Percentiles rank a stretch among this genome's conserved stretches.
phyloP scores from a whole-genome alignment of 2,797 vertebrate species.

The Salarias fasciatus region DNA sequence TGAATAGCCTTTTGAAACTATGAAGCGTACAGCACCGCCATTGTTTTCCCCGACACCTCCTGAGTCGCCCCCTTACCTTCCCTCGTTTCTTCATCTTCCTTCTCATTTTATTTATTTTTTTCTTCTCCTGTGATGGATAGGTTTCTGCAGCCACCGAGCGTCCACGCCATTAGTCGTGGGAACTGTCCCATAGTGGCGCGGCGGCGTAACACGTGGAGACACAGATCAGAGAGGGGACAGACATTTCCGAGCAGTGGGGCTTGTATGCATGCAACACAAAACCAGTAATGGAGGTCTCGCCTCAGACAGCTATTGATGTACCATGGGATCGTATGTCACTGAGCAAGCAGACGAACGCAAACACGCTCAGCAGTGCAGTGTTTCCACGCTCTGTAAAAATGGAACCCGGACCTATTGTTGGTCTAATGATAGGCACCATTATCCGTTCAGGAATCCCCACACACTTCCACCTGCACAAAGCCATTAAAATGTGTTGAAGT shows the following conservation, averaged over 20 bases:
- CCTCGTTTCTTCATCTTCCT: constrained; percentile 16
- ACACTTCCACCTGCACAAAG: too few species aligned
- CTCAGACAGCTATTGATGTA: constrained; percentile 70
- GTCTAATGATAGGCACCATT: not conserved
- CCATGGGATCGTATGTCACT: constrained; percentile 61
- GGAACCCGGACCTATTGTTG: not conserved
- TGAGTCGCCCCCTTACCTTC: constrained; percentile 31
- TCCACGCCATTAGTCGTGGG: constrained; percentile 74
- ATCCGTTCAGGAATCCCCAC: not conserved
- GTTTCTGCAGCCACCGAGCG: constrained; percentile 69
- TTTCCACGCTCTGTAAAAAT: constrained; percentile 11
- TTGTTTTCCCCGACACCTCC: constrained; percentile 64
- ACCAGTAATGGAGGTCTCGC: constrained; percentile 68
- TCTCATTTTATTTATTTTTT: too few species aligned
- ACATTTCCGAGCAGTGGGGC: constrained; percentile 68
- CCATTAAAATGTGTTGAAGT: too few species aligned
- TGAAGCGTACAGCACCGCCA: constrained; percentile 72
- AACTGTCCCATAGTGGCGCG: constrained; percentile 58
- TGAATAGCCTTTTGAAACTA: constrained; percentile 84
- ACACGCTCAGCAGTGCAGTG: constrained; percentile 13
- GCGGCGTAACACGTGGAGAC: constrained; percentile 61
- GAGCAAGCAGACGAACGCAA: constrained; percentile 40
- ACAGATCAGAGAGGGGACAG: constrained; percentile 52
- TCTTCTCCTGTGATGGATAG: constrained; percentile 72
- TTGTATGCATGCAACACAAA: constrained; percentile 66